Percentiles rank a stretch among this genome's conserved stretches.
These are phyloP conservation scores for Leucophora obtusa DNA, from an alignment of 2,888 invertebrate genomes.

Conservation along the genomic window DNA sequence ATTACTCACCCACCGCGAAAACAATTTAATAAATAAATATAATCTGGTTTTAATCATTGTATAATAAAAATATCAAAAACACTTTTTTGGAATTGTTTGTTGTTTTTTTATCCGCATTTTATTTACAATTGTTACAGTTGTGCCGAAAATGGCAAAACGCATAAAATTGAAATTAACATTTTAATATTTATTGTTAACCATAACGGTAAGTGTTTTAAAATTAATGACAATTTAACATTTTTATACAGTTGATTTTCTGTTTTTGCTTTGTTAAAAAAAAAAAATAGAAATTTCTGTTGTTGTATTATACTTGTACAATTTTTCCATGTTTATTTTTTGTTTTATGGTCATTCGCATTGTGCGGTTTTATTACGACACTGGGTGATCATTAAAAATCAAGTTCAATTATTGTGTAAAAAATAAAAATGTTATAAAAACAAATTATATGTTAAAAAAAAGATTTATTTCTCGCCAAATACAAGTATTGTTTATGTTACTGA, in stretches of 20 bases:
- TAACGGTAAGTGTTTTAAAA: slow-evolving; percentile 41
- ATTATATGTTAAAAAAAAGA: not conserved
- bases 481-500: not conserved
- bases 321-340: too few species aligned
- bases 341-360: not conserved
- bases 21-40: not conserved
- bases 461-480: not conserved
- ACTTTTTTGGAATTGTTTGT: not conserved
- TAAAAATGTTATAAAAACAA: not conserved
- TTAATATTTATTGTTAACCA: slow-evolving; percentile 50
- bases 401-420: not conserved
- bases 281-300: not conserved
- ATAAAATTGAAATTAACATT: slow-evolving; percentile 2
- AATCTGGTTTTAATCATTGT: not conserved
- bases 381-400: not conserved
- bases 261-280: not conserved
- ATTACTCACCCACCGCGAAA: slow-evolving; percentile 37
- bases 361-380: slow-evolving; percentile 2
- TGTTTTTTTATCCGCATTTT: not conserved
- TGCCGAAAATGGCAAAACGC: not conserved
- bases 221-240: slow-evolving; percentile 34
- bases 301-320: not conserved
- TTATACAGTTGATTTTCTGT: not conserved
- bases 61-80: not conserved
- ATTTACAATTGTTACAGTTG: slow-evolving; percentile 3